Evolutionary conservation across 1,140 invertebrate genomes (phyloP), one percentile per base, ranked within the genome.

Genomic region (Macrotrachela quadricornifera): DNA sequence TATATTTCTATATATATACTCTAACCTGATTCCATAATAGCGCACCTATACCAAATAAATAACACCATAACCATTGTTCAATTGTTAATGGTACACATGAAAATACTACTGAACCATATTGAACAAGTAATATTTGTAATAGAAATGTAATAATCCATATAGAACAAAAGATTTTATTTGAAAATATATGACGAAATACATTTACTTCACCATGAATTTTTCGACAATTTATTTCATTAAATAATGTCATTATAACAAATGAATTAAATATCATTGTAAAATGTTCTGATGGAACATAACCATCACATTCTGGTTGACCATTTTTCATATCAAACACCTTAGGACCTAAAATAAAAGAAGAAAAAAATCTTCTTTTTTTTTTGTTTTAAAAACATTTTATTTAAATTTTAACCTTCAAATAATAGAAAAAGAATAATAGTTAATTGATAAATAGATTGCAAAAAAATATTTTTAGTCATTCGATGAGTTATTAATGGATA

Each of bases 171-270:
- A 97, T 94, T 40, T 87, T 87, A 76, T 97, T 97, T 57, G 85
- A 85, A 69, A 92, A 86, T 59, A 99, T 79, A 49, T 67, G 67
- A 49, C 59, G 77, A 73, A 96, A 90, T 60, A 99, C 82, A 73
- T 99, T 96, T 62, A 92, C 76, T 74, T 97, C 88, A 54, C 91
- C 91, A 74, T 97, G 92, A 65, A 99, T 96, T 79, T 97, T 97
- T 61, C 92, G 77, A 44, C 91, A 86, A 74, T 97, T 99, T 65
- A 99, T 88, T 76, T 97, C 92, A 77, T 97, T 99, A 75, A 95
- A 97, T 39, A 99, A 75, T 18, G 92, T 99, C 92, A 97, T 99
- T 85, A 97, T 90, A 49, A 99, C 92, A 74, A 99, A 97, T n/a
- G 88, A 84, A 73, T 99, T 99, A 75, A 99, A 99, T 64, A 97